A percentile compares a stretch with the other conserved stretches of the same genome.
These are phyloP conservation scores for Oreochromis niloticus DNA, from an alignment of 2,113 vertebrate species.

Conservation along the genomic window DNA sequence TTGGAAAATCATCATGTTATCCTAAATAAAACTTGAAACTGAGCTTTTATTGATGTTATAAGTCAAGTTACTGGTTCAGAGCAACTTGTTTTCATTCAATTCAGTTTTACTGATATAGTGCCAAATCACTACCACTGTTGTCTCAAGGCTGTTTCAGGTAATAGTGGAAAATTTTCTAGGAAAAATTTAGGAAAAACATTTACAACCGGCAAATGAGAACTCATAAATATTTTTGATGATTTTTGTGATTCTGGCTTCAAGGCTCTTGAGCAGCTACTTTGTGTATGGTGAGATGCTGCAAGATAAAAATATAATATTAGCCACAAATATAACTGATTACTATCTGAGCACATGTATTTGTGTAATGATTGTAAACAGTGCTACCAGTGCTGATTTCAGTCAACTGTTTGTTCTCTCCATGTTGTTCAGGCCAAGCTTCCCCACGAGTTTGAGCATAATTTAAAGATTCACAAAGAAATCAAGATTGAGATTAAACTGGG, in stretches of 20 bases:
- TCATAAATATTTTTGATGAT: neutral
- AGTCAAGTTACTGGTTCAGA: neutral
- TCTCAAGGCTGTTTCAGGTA: neutral
- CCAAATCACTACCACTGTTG: neutral
- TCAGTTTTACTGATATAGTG: neutral
- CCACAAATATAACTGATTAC: neutral
- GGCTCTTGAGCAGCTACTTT: accelerated
- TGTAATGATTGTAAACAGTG: neutral
- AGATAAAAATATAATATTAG: neutral
- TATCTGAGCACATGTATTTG: neutral
- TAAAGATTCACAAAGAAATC: neutral
- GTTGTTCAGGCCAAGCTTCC: neutral
- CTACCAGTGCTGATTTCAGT: neutral
- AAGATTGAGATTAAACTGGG: neutral
- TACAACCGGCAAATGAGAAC: neutral
- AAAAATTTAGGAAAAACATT: neutral
- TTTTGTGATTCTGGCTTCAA: neutral
- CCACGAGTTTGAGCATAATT: neutral
- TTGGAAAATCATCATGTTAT: neutral
- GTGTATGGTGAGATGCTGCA: neutral
- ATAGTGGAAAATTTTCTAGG: neutral
- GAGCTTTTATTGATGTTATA: neutral
- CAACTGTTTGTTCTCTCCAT: neutral
- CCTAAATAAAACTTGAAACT: neutral
- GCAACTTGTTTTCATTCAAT: neutral